phyloP scores from a whole-genome alignment of 2,113 vertebrate genomes.

The Pygathrix nemaeus region DNA sequence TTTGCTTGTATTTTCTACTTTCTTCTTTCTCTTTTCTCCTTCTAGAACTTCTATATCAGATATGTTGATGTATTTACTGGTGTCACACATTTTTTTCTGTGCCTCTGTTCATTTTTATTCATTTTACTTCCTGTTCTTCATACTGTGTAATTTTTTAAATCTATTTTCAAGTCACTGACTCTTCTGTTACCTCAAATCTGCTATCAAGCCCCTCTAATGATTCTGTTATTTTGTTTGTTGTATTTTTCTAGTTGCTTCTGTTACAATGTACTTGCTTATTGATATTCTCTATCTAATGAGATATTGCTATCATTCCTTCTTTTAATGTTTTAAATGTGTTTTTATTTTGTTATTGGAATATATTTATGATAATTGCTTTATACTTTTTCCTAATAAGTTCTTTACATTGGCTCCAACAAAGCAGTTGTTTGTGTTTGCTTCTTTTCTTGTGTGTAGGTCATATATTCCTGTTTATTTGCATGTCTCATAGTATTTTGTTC shows the following conservation, averaged over 20 bases:
- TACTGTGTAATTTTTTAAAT: background rate
- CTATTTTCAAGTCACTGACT: background rate
- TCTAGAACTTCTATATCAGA: background rate
- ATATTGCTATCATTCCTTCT: background rate
- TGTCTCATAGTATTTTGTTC: background rate
- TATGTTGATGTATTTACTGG: background rate
- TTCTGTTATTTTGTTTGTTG: background rate
- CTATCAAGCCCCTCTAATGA: background rate
- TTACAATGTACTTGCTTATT: background rate
- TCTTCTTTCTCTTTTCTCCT: background rate
- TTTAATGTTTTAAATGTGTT: background rate
- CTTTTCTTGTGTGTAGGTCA: too few species aligned
- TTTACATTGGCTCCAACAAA: background rate
- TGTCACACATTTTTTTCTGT: background rate
- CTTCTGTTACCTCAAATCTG: background rate
- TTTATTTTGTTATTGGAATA: background rate
- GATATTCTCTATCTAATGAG: background rate
- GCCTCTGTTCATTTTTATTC: background rate
- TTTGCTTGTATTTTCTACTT: background rate
- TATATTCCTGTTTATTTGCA: background rate
- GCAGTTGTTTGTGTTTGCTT: background rate
- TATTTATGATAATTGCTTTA: background rate
- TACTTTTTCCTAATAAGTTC: background rate
- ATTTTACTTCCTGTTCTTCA: background rate
- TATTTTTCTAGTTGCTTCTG: background rate